Evolutionary conservation across 2,797 vertebrate genomes (phyloP).

Genomic region (Neosilurus mollespiculum): DNA sequence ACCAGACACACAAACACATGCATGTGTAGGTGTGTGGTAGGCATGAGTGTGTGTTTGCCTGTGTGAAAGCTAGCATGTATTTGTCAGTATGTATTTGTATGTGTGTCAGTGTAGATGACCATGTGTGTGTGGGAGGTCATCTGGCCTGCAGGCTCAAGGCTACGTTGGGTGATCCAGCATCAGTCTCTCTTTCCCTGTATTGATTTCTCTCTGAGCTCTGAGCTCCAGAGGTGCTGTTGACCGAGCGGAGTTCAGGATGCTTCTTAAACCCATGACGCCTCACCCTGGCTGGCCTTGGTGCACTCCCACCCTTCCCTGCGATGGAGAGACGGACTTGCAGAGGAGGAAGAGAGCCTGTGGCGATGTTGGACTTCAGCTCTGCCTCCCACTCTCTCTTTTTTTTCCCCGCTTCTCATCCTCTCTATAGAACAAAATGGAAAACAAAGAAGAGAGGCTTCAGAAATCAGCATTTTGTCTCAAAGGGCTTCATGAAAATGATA

Average conservation of each 20-base stretch:
- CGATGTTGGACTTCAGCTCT: conserved; percentile 66
- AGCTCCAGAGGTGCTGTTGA: conserved; percentile 73
- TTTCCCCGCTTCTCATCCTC: conserved; percentile 10
- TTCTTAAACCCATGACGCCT: conserved; percentile 72
- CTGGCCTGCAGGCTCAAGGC: conserved; percentile 68
- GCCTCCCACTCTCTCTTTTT: conserved; percentile 61
- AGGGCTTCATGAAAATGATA: conserved; percentile 27
- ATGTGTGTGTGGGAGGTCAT: conserved; percentile 69
- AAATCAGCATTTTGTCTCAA: conserved; percentile 10
- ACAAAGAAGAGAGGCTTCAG: conserved; percentile 32
- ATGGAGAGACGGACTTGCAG: conserved; percentile 67
- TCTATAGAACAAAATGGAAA: conserved; percentile 52
- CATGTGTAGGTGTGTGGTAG: conserved; percentile 21
- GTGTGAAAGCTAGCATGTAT: conserved; percentile 3
- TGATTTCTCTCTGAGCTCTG: conserved; percentile 63
- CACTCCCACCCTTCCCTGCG: conserved; percentile 66
- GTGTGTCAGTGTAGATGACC: conserved; percentile 23
- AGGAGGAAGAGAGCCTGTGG: conserved; percentile 70
- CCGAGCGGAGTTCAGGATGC: conserved; percentile 69
- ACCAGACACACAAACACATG: conserved; percentile 65
- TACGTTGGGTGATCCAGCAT: conserved; percentile 69
- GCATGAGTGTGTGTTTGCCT: background rate
- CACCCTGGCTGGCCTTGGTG: conserved; percentile 63
- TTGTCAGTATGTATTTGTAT: conserved; percentile 19
- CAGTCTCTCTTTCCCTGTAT: conserved; percentile 69